Conservation (phyloP, 1,140 invertebrate species). For the Orius insidiosus region DNA sequence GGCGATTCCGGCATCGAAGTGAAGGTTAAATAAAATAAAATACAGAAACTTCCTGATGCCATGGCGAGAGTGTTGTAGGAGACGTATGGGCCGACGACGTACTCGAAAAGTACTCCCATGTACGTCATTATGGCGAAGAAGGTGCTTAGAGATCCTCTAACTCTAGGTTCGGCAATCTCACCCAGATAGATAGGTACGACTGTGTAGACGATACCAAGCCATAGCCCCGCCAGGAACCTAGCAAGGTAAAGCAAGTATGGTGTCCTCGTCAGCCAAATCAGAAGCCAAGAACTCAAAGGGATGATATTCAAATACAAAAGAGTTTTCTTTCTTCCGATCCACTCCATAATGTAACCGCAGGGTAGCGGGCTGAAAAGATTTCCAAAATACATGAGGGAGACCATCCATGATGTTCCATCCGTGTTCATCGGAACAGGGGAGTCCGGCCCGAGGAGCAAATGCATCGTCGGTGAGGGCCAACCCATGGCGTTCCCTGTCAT, state of each 20-base stretch:
- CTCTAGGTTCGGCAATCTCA: constrained; percentile 41
- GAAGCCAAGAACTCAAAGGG: constrained; percentile 28
- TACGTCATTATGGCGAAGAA: constrained; percentile 62
- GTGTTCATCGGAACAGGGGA: constrained; percentile 11
- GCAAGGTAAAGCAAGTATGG: constrained; percentile 15
- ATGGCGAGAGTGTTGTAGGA: constrained; percentile 48
- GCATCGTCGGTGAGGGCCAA: constrained; percentile 54
- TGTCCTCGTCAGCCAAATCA: constrained; percentile 28
- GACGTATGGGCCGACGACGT: constrained; percentile 54
- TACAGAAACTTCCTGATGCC: constrained; percentile 36
- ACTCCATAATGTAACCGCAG: constrained; percentile 42
- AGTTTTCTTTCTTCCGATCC: constrained; percentile 49
- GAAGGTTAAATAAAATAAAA: constrained; percentile 45
- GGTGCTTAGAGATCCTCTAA: constrained; percentile 36
- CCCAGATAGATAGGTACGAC: constrained; percentile 69
- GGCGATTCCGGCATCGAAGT: constrained; percentile 68
- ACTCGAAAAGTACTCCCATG: constrained; percentile 53
- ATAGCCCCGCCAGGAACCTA: constrained; percentile 34
- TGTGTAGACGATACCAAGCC: constrained; percentile 54
- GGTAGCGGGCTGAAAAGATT: constrained; percentile 19
- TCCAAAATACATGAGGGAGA: constrained; percentile 19
- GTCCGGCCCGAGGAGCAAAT: constrained; percentile 30
- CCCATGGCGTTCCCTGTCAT: constrained; percentile 44
- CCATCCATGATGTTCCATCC: constrained; percentile 18
- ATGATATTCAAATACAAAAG: constrained; percentile 44